Conservation (phyloP, 1,140 invertebrate species). For the Zaprionus ghesquierei region DNA sequence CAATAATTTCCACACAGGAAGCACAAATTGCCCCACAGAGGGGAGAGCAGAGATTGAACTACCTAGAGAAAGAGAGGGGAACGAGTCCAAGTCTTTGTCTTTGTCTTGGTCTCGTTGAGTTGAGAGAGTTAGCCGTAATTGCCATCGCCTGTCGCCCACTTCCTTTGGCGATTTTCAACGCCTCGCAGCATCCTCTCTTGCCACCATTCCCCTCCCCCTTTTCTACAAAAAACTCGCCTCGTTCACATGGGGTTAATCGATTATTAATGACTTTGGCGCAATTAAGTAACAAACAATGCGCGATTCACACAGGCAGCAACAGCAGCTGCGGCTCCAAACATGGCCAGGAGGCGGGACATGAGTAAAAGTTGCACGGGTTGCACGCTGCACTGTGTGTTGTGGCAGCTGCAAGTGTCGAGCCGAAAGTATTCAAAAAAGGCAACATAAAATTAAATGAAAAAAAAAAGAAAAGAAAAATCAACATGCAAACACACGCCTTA, state of each 20-base stretch:
- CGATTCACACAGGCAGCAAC: constrained; percentile 47
- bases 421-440: constrained; percentile 22
- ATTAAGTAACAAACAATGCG: constrained; percentile 73
- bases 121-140: constrained; percentile 21
- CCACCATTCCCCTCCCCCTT: neutral
- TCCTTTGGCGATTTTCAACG: constrained; percentile 25
- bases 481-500: constrained; percentile 70
- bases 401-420: constrained; percentile 28
- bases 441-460: constrained; percentile 35
- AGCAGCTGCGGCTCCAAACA: constrained; percentile 40
- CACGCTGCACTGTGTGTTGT: neutral
- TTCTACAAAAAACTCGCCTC: constrained; percentile 28
- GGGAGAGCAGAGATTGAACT: neutral
- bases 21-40: constrained; percentile 13
- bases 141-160: constrained; percentile 12
- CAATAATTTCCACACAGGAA: constrained; percentile 16
- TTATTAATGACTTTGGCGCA: constrained; percentile 78
- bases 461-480: constrained; percentile 51
- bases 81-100: neutral
- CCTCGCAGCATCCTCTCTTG: constrained; percentile 15
- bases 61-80: neutral
- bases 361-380: constrained; percentile 64
- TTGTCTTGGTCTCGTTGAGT: neutral
- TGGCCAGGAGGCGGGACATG: constrained; percentile 40
- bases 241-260: constrained; percentile 64